Evolutionary conservation across 2,797 vertebrate species (phyloP).

Genomic region (Chrysocyon brachyurus): DNA sequence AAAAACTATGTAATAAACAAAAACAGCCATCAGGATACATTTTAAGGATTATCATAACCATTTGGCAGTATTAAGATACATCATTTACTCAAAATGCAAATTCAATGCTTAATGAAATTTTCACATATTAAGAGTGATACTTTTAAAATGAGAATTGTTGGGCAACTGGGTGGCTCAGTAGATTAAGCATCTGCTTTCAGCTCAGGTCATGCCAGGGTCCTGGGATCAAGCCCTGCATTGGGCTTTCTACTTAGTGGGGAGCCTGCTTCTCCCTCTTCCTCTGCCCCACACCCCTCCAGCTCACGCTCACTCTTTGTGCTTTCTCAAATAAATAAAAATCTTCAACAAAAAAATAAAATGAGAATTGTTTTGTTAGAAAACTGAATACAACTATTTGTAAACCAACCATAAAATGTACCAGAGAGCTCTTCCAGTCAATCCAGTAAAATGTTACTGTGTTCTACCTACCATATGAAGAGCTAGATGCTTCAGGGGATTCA

Average conservation of each 20-base stretch:
- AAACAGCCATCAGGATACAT: background rate
- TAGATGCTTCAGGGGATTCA: background rate
- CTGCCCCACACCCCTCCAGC: too few species aligned
- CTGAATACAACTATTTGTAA: background rate
- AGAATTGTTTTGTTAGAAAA: slow-evolving; percentile 16
- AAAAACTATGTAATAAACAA: background rate
- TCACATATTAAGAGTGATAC: background rate
- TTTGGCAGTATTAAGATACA: background rate
- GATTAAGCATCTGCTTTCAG: too few species aligned
- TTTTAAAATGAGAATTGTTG: slow-evolving; percentile 6
- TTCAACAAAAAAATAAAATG: background rate
- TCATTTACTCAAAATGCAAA: slow-evolving; percentile 9
- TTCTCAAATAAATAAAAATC: too few species aligned
- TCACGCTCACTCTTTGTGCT: too few species aligned
- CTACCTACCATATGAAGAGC: background rate
- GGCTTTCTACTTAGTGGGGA: too few species aligned
- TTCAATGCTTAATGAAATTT: background rate
- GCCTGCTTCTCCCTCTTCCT: too few species aligned
- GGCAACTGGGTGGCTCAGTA: too few species aligned
- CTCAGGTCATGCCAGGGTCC: too few species aligned
- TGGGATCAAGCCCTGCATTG: too few species aligned
- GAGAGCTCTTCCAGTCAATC: background rate
- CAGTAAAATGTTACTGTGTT: background rate
- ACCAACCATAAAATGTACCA: background rate
- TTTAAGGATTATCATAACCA: background rate